Conservation (phyloP, 1,140 invertebrate genomes). For the Capitella teleta region DNA sequence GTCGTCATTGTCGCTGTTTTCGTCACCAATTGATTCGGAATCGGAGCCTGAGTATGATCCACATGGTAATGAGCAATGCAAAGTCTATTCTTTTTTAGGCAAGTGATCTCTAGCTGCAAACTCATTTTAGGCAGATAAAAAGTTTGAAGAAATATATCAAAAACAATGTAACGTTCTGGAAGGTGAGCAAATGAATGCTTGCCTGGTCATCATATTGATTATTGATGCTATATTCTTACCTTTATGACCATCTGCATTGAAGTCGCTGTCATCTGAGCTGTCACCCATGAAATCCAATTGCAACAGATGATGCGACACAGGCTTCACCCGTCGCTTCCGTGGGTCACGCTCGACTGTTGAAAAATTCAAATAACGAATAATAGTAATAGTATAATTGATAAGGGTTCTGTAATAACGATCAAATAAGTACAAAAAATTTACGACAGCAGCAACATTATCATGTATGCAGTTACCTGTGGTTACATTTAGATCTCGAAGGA, state of each 20-base stretch:
- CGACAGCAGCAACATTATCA: too few species aligned
- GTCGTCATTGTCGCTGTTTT: too few species aligned
- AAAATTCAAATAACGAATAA: too few species aligned
- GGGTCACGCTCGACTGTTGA: constrained; percentile 73
- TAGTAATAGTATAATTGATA: too few species aligned
- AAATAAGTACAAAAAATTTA: too few species aligned
- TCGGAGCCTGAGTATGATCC: background rate
- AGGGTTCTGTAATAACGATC: too few species aligned
- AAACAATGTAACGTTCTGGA: background rate
- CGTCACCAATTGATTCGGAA: background rate
- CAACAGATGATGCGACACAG: constrained; percentile 50
- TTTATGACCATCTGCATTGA: constrained; percentile 76
- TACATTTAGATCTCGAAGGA: too few species aligned
- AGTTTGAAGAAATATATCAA: background rate
- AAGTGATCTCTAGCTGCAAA: background rate
- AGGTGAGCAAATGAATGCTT: background rate
- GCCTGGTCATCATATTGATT: background rate
- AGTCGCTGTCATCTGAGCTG: constrained; percentile 91
- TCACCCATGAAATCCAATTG: constrained; percentile 72
- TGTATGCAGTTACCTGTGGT: too few species aligned
- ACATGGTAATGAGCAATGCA: background rate
- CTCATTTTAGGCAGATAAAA: background rate
- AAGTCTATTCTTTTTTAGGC: background rate
- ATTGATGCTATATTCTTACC: constrained; percentile 46
- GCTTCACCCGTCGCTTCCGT: constrained; percentile 72